Conservation (phyloP, 2,888 invertebrate genomes). For the Frankliniella fusca region DNA sequence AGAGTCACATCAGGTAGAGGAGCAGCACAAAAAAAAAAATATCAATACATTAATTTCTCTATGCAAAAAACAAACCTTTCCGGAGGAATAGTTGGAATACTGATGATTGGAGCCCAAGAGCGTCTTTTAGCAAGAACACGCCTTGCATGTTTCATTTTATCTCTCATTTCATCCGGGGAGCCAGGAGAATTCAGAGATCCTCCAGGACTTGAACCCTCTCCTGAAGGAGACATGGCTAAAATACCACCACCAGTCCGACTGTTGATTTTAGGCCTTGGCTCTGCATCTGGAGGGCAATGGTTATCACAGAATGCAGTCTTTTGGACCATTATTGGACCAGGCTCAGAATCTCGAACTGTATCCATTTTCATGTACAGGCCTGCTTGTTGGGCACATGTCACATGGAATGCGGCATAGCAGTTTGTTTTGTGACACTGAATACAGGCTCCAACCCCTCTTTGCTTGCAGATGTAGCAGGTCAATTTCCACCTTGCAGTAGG, state of each 20-base stretch:
- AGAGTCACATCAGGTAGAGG: conserved; percentile 35
- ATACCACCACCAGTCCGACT: conserved; percentile 48
- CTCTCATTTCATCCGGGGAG: conserved; percentile 16
- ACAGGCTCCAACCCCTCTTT: conserved; percentile 88
- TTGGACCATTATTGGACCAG: conserved; percentile 74
- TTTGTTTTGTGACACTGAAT: conserved; percentile 96
- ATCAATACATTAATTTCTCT: not conserved
- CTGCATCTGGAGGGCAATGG: conserved; percentile 74
- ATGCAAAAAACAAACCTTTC: conserved; percentile 50
- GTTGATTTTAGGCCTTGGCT: conserved; percentile 43
- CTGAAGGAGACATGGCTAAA: conserved; percentile 42
- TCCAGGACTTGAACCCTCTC: conserved; percentile 31
- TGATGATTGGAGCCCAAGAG: conserved; percentile 82
- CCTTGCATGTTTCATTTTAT: conserved; percentile 54
- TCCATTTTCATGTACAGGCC: conserved; percentile 95
- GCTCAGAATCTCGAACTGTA: conserved; percentile 61
- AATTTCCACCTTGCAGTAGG: conserved; percentile 93
- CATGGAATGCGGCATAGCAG: conserved; percentile 97
- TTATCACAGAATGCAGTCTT: conserved; percentile 95
- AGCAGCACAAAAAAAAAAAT: too few species aligned
- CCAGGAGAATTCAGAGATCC: conserved; percentile 15
- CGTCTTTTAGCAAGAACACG: conserved; percentile 84
- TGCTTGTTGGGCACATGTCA: conserved; percentile 97
- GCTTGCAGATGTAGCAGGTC: conserved; percentile 95
- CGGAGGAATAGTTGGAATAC: conserved; percentile 88